Evolutionary conservation across 2,797 vertebrate species (phyloP), one percentile per base, ranked within the genome.

Genomic region (Steatocranus sp.): DNA sequence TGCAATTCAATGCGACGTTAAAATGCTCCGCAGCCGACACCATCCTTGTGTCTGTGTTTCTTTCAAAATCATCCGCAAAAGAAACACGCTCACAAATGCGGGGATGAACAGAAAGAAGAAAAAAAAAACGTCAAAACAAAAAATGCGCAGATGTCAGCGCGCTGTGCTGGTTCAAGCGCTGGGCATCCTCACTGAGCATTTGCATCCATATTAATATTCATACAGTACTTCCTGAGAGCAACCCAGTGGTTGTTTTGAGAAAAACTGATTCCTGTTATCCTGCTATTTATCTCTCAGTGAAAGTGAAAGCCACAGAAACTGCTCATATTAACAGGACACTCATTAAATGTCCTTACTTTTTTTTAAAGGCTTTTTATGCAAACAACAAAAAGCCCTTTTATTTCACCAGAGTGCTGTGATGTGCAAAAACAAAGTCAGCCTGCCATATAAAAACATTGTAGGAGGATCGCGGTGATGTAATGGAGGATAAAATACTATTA

Each of bases 1-100:
- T 93, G 94, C 93, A 83, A 90, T 91, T 95, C 94, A 94, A 90
- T 94, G 92, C 95, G 95, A 94, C 94, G 95, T 82, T 91, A 85
- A 92, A 94, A 91, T 38, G 83, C 41, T 83, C 86, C 89, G 41
- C 56, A 81, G 89, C 84, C 85, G 94, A 93, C 82, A 81, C n/a
- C 91, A 84, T 90, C 79, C 77, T 77, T 8, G 48, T 46, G 58
- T 49, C 58, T 63, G 70, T 48, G 10, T 46, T 25, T 63, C 34
- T 63, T 53, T 30, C 15, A 34, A 25, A 76, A 77, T n/a, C 25
- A 80, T 79, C 84, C 86, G 74, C 80, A 84, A 53, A 53, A 68
- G 20, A 88, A 86, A 84, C 88, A 86, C 78, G 82, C 77, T 86
- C 82, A 75, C 78, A 48, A 73, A 73, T 8, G 81, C 76, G 61